Evolutionary conservation across 2,888 invertebrate species (phyloP).

Genomic region (Metallyticus violacea): DNA sequence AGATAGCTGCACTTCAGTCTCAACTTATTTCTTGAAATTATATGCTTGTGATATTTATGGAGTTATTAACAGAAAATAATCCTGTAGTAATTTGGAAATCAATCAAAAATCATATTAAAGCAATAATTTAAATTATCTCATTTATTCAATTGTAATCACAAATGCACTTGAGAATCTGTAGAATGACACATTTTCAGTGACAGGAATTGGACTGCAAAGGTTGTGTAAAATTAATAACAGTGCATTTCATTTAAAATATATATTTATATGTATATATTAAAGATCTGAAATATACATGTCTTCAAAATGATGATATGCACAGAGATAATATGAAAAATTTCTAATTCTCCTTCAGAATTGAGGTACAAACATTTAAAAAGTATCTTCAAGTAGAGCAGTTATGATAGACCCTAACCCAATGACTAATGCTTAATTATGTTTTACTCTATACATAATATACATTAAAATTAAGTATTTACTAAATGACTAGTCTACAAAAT

Average conservation of each 20-base stretch:
- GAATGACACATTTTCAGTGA: too few relatives aligned
- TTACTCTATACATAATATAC: neutral
- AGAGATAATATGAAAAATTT: slow-evolving; percentile 2
- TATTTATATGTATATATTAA: slow-evolving; percentile 1
- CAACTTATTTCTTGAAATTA: too few relatives aligned
- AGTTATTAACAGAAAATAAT: too few relatives aligned
- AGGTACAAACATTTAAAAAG: neutral
- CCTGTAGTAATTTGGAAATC: too few relatives aligned
- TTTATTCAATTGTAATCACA: too few relatives aligned
- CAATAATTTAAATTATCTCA: too few relatives aligned
- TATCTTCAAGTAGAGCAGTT: neutral
- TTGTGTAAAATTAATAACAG: neutral
- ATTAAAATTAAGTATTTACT: neutral
- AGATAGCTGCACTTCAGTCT: too few relatives aligned
- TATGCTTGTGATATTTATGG: too few relatives aligned
- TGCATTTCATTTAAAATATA: neutral
- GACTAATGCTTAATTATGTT: neutral
- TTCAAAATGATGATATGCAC: slow-evolving; percentile 16
- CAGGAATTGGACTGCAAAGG: neutral
- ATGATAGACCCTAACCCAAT: neutral
- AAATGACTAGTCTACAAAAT: neutral
- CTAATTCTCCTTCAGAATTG: neutral
- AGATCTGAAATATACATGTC: slow-evolving; percentile 2
- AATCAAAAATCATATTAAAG: too few relatives aligned
- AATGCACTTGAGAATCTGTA: too few relatives aligned